A percentile compares a stretch with the other conserved stretches of the same genome.
These are phyloP conservation scores for Gadopsis marmoratus DNA, from an alignment of 2,797 vertebrate species.

Conservation along the genomic window DNA sequence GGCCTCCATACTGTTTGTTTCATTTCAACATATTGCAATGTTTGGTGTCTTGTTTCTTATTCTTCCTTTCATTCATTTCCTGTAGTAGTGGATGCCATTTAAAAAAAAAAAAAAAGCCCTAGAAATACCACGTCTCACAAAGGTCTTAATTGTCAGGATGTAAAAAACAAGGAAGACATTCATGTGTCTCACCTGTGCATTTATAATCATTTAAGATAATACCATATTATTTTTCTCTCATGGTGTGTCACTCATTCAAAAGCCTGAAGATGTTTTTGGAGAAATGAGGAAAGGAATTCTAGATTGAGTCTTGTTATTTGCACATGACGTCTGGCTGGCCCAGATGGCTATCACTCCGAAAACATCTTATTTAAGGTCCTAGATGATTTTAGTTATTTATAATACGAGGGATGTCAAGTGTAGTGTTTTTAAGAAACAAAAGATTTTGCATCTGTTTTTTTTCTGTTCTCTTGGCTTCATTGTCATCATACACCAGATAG, in stretches of 20 bases:
- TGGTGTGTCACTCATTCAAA: slow-evolving; percentile 24
- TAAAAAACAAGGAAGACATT: slow-evolving; percentile 1
- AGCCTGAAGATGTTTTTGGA: slow-evolving; percentile 21
- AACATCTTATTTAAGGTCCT: slow-evolving; percentile 65
- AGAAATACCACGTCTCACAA: slow-evolving; percentile 41
- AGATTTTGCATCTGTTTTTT: background rate
- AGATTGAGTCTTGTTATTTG: slow-evolving; percentile 68
- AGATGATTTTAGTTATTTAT: slow-evolving; percentile 84
- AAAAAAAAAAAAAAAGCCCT: slow-evolving; percentile 13
- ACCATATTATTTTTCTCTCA: slow-evolving; percentile 29
- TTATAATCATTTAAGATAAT: slow-evolving; percentile 36
- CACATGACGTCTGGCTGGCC: slow-evolving; percentile 91
- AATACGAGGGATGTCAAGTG: slow-evolving; percentile 29
- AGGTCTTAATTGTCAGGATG: slow-evolving; percentile 36
- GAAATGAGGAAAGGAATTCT: slow-evolving; percentile 32
- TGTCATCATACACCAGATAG: background rate
- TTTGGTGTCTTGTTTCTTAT: slow-evolving; percentile 18
- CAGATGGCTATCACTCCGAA: slow-evolving; percentile 81
- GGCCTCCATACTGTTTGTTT: slow-evolving; percentile 1
- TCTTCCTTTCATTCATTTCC: slow-evolving; percentile 26
- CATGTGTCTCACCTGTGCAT: slow-evolving; percentile 53
- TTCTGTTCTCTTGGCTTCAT: slow-evolving; percentile 14
- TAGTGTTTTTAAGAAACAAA: slow-evolving; percentile 33
- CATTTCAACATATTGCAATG: slow-evolving; percentile 13
- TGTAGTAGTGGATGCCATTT: slow-evolving; percentile 33